Base-by-base conservation (phyloP, 2,888 invertebrate species). In the Lepidonotus clava region DNA sequence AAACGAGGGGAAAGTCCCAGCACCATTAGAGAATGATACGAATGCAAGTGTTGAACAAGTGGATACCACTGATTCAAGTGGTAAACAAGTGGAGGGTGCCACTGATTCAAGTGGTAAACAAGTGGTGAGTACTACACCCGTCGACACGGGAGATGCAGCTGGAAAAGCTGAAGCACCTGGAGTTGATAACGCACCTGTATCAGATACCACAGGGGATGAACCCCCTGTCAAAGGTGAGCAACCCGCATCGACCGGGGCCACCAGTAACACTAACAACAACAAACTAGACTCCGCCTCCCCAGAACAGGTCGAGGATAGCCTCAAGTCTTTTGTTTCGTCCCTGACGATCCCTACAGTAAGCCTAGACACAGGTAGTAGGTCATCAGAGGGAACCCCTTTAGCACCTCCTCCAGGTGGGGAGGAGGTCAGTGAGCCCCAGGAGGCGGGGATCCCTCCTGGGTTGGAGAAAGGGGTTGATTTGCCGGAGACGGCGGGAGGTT, bases 361-460 rank as follows among this genome's bases (percentile, higher is more conserved):
- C 24, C 28, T 11, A 61, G 11, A 61, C 61, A 11, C 36, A 71
- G 8, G 5, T 38, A 14, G 38, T 1, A 71, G 34, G 71, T 18
- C 36, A 71, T 21, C n/a, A 38, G 71, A 71, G 71, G 46, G 38
- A 34, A 71, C 71, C 71, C 71, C 71, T 38, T 34, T 38, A 36
- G 71, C 34, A 21, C 18, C 71, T 71, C 71, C 71, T 71, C 71
- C 71, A 1, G 71, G 14, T 11, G 14, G 18, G 71, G 71, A 34
- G 71, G 71, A 71, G 71, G 71, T 61, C 61, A 28, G 28, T 11
- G 61, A 61, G 11, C 21, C 61, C 61, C 61, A 61, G 61, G 61
- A 61, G 61, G 61, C 36, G 36, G 36, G 21, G n/a, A 1, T 34
- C 24, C 71, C 71, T 71, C 71, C 71, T 5, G 71, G 1, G n/a